phyloP scores from a whole-genome alignment of 2,888 invertebrate species.

The Andrena praecox region DNA sequence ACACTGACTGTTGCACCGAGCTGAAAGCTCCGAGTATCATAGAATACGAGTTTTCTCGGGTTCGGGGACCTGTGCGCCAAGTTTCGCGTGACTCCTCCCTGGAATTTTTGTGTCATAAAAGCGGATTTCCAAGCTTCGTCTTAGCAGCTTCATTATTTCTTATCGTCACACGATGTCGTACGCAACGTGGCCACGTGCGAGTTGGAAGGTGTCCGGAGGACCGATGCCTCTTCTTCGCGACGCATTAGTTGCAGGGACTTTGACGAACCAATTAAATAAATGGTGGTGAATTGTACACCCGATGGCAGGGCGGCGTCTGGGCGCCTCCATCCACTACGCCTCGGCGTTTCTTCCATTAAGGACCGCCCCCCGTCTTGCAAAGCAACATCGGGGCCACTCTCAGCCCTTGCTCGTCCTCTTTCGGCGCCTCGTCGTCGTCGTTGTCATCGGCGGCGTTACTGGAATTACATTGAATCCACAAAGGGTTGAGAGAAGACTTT shows the following conservation, averaged over 20 bases:
- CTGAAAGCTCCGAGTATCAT: too few species aligned
- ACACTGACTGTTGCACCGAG: too few species aligned
- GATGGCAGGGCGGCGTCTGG: conserved; percentile 43
- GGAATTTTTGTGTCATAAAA: too few species aligned
- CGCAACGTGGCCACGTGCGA: too few species aligned
- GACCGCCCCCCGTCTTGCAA: conserved; percentile 32
- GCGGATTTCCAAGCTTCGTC: too few species aligned
- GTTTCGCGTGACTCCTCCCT: too few species aligned
- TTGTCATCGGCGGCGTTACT: conserved; percentile 64
- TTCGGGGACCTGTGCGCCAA: too few species aligned
- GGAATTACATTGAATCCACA: conserved; percentile 75
- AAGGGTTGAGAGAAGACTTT: conserved; percentile 76
- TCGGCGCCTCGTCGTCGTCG: conserved; percentile 54
- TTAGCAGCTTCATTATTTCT: too few species aligned
- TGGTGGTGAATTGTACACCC: conserved; percentile 73
- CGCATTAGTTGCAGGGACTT: conserved; percentile 61
- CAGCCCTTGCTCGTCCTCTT: conserved; percentile 50
- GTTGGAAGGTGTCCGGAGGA: neutral
- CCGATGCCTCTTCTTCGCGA: conserved; percentile 65
- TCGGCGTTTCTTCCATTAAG: conserved; percentile 75
- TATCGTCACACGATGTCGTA: too few species aligned
- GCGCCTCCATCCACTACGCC: conserved; percentile 60
- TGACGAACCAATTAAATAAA: conserved; percentile 78
- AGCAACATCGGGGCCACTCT: conserved; percentile 58
- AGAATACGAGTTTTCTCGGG: too few species aligned